These are phyloP conservation scores for Bothrops alternatus DNA, from an alignment of 2,797 vertebrate genomes.

Conservation along the genomic window DNA sequence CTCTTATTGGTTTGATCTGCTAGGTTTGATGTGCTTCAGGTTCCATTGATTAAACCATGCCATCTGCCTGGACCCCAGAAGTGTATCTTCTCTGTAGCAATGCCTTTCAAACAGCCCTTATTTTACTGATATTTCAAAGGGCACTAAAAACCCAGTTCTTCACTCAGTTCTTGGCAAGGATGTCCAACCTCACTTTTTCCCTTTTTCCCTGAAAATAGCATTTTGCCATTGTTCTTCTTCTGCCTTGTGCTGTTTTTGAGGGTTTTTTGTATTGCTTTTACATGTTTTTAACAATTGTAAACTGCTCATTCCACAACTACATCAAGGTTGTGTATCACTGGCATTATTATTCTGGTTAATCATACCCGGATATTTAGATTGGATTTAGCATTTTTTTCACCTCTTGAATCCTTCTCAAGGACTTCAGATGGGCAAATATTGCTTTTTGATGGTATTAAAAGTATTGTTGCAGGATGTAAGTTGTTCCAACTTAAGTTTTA, in stretches of 20 bases:
- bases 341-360: not conserved
- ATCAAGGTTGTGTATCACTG: not conserved
- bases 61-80: not conserved
- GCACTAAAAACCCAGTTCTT: not conserved
- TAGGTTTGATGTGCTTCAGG: not conserved
- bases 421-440: not conserved
- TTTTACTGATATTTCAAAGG: not conserved
- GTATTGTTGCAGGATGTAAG: not conserved
- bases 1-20: not conserved
- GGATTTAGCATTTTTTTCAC: not conserved
- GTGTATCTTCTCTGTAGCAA: not conserved
- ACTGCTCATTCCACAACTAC: not conserved
- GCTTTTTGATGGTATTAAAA: not conserved
- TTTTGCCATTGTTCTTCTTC: not conserved
- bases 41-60: not conserved
- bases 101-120: not conserved
- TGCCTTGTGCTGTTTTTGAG: not conserved
- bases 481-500: not conserved
- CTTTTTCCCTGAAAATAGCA: not conserved
- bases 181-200: not conserved
- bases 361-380: not conserved
- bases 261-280: not conserved
- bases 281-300: not conserved
- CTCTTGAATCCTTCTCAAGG: not conserved
- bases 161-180: not conserved